Evolutionary conservation across 2,113 vertebrate genomes (phyloP), one percentile per base, ranked within the genome.

Genomic region (Nannobrachium achirus): DNA sequence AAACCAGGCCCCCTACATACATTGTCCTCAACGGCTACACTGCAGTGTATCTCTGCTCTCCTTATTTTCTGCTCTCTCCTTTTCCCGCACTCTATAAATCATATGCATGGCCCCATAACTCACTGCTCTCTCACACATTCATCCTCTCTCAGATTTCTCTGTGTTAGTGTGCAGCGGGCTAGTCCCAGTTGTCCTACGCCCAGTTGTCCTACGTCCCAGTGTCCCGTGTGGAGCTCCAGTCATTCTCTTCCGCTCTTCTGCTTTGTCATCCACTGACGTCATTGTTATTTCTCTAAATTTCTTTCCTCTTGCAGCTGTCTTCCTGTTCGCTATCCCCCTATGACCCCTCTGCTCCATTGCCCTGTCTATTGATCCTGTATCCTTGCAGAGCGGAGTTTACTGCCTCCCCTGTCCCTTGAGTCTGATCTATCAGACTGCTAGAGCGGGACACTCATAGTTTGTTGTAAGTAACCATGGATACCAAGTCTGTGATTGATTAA

Each of bases 21-120:
- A 76, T 81, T 80, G 88, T 84, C 87, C 85, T 58, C 60, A 50
- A 66, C 73, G 55, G 62, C 83, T 90, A 84, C 73, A 86, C 76
- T 75, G 69, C 82, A 76, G 72, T 15, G 49, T 20, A 16, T 66
- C 57, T 66, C 64, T 33, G 25, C 25, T 66, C 61, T 71, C 45
- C 33, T 40, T 53, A 33, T 33, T 33, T 3, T 33, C 62, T 66
- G 25, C 25, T 33, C 51, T 40, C 45, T 14, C 56, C 7, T 59
- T 59, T 58, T 57, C 39, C 53, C 44, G 39, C 59, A 20, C 53
- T 44, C 39, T 13, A 8, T 18, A 9, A 7, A 11, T 10, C 19
- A 8, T 13, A 11, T 13, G 16, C 25, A n/a, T n/a, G n/a, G 11
- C 41, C 18, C 58, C 10, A n/a, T 7, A 11, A 41, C 20, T 69